Conservation (phyloP, 2,113 vertebrate species). For the Ciconia stormi region DNA sequence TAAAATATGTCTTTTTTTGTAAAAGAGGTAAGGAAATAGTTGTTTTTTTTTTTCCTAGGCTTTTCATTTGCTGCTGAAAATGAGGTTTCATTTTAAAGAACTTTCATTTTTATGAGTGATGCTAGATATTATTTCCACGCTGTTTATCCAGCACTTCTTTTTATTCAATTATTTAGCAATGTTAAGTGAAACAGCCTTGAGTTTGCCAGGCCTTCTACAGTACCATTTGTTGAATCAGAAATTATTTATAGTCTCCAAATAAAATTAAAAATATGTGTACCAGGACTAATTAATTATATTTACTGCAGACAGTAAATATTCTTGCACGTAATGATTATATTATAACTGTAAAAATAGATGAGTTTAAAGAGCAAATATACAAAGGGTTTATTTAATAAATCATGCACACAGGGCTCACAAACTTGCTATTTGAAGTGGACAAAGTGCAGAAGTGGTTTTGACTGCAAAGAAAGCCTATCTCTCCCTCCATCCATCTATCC, state of each 20-base stretch:
- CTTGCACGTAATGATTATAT: neutral
- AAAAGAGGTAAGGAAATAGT: neutral
- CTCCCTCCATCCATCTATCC: neutral
- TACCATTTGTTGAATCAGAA: slow-evolving; percentile 35
- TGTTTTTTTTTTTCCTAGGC: neutral
- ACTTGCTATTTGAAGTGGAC: neutral
- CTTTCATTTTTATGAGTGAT: slow-evolving; percentile 39
- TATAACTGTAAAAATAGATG: neutral
- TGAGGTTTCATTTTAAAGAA: slow-evolving; percentile 27
- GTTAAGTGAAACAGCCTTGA: slow-evolving; percentile 44
- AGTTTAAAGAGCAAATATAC: neutral
- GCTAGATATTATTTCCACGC: neutral
- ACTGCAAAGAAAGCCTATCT: neutral
- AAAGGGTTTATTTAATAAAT: neutral
- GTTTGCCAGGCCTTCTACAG: slow-evolving; percentile 5
- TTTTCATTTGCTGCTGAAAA: neutral
- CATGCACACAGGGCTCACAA: neutral
- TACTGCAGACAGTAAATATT: neutral
- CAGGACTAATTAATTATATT: slow-evolving; percentile 31
- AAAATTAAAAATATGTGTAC: neutral
- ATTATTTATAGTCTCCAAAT: neutral
- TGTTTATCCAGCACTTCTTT: slow-evolving; percentile 39
- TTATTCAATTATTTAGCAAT: slow-evolving; percentile 56
- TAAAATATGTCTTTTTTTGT: neutral
- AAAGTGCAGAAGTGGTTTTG: neutral